Percentiles rank a stretch among this genome's conserved stretches.
Conservation (phyloP, 2,113 vertebrate genomes). For the Boleophthalmus pectinirostris region DNA sequence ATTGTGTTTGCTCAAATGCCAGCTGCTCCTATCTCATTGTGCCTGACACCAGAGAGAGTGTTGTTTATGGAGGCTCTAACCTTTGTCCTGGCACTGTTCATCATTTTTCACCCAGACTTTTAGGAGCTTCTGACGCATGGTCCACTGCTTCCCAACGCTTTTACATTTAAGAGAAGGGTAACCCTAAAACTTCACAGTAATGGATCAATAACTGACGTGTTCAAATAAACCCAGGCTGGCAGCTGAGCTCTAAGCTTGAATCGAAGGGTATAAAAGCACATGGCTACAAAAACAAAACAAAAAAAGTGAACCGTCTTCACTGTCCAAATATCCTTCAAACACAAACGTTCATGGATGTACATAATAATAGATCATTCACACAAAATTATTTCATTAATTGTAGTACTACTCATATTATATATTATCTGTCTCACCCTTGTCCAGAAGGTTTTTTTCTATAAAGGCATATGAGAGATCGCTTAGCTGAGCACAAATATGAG, state of each 20-base stretch:
- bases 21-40: not conserved
- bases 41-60: not conserved
- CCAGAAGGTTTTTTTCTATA: too few relatives aligned
- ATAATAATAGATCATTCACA: too few relatives aligned
- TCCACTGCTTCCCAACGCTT: not conserved
- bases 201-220: not conserved
- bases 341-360: too few relatives aligned
- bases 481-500: too few relatives aligned
- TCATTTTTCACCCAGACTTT: slow-evolving; percentile 1
- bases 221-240: not conserved
- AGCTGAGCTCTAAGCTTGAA: not conserved
- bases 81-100: not conserved
- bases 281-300: too few relatives aligned
- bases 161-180: not conserved
- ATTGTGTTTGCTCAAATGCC: not conserved
- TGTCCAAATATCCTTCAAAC: too few relatives aligned
- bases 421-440: too few relatives aligned
- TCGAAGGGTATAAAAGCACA: too few relatives aligned
- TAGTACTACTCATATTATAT: too few relatives aligned
- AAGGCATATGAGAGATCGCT: too few relatives aligned
- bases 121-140: not conserved
- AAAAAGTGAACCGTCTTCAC: too few relatives aligned
- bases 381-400: too few relatives aligned
- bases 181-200: not conserved
- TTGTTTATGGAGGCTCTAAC: not conserved